Evolutionary conservation across 2,888 invertebrate genomes (phyloP).

Genomic region (Volucella inflata): DNA sequence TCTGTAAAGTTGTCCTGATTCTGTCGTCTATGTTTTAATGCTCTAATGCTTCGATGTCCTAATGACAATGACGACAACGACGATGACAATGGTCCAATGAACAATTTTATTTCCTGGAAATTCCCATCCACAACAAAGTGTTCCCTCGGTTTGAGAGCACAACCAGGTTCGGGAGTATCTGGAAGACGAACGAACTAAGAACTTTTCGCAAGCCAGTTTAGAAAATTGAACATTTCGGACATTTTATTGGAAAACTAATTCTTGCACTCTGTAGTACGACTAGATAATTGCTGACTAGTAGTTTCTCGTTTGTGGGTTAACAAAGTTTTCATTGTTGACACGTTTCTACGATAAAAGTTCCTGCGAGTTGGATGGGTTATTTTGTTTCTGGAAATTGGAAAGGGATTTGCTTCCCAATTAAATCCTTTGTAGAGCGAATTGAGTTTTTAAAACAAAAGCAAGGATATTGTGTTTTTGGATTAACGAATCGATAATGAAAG

Average conservation of each 20-base stretch:
- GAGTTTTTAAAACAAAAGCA: too few relatives aligned
- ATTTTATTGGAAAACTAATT: conserved; percentile 9
- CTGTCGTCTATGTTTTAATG: conserved; percentile 2
- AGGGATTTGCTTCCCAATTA: too few relatives aligned
- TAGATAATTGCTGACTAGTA: conserved; percentile 16
- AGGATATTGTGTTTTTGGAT: too few relatives aligned
- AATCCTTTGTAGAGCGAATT: too few relatives aligned
- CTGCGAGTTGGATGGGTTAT: too few relatives aligned
- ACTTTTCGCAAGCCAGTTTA: conserved; percentile 15
- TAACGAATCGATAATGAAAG: too few relatives aligned
- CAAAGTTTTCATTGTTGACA: too few relatives aligned
- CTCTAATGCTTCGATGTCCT: not conserved
- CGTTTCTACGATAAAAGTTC: too few relatives aligned
- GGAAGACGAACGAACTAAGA: not conserved
- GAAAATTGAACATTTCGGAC: conserved; percentile 23
- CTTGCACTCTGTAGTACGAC: not conserved
- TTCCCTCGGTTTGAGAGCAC: too few relatives aligned
- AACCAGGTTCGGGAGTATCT: too few relatives aligned
- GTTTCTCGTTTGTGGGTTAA: conserved; percentile 1
- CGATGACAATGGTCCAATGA: conserved; percentile 12
- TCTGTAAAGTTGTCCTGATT: conserved; percentile 40
- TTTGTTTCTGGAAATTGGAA: too few relatives aligned
- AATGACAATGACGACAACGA: not conserved
- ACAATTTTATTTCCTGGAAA: conserved; percentile 28
- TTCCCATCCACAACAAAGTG: conserved; percentile 5